phyloP scores from a whole-genome alignment of 2,888 invertebrate species.

The Halictus quadricinctus region DNA sequence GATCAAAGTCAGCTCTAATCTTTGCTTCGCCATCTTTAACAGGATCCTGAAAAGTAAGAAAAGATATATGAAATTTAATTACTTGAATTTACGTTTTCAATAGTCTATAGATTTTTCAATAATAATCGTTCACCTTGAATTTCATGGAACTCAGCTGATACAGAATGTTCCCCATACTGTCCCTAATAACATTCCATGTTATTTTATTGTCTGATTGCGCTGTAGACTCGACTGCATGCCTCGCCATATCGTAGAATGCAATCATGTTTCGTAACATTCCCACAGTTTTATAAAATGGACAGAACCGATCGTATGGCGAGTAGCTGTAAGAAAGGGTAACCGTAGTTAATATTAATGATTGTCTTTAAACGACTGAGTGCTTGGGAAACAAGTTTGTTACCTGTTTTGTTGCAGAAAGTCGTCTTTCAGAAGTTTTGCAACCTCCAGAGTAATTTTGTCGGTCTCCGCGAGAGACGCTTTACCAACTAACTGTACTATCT shows the following conservation, averaged over 20 bases:
- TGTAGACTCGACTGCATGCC: constrained; percentile 98
- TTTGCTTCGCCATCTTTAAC: constrained; percentile 99
- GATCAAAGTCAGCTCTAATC: constrained; percentile 98
- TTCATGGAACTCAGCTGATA: constrained; percentile 99
- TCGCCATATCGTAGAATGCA: constrained; percentile 98
- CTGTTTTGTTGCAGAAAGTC: constrained; percentile 99
- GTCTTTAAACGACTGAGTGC: neutral
- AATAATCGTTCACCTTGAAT: constrained; percentile 90
- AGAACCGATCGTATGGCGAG: constrained; percentile 97
- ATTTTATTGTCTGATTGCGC: constrained; percentile 99
- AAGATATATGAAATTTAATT: neutral
- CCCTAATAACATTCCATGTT: constrained; percentile 98
- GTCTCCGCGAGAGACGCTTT: constrained; percentile 99
- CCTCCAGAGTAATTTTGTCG: constrained; percentile 99
- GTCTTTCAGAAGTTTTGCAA: constrained; percentile 98
- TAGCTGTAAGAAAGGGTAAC: constrained; percentile 84
- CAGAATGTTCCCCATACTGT: constrained; percentile 97
- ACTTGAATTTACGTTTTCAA: neutral
- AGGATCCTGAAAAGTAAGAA: constrained; percentile 88
- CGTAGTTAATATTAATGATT: neutral
- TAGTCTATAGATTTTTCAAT: neutral
- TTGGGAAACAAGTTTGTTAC: constrained; percentile 77
- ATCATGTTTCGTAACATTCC: constrained; percentile 99
- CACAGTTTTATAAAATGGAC: constrained; percentile 99
- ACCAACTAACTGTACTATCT: constrained; percentile 99